Evolutionary conservation across 2,888 invertebrate genomes (phyloP), one percentile per base, ranked within the genome.

Genomic region (Odontomyia ornata): DNA sequence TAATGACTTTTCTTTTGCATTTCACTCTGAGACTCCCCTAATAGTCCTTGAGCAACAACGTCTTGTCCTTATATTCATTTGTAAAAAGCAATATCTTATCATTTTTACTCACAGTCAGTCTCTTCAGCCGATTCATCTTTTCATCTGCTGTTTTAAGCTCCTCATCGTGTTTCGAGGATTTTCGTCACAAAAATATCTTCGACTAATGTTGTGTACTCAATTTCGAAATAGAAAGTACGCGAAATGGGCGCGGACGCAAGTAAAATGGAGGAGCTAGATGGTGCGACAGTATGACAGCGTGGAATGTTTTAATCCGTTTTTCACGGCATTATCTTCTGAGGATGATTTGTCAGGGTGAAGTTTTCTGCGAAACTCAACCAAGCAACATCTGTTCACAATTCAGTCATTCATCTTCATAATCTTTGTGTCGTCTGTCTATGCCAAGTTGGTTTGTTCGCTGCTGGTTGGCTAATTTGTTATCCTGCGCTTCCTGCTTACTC

Each of bases 371-470:
- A 27, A 28, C 65, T 15, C 64, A 65, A 36, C 65, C 27, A 65
- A 65, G 65, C 30, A 65, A 36, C 65, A 65, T 65, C 65, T 65
- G 65, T 36, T 65, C 28, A 30, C 65, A 28, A 36, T 65, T 30
- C 65, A 65, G 21, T 21, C 30, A 65, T 65, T 65, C 65, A 65
- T 65, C 65, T n/a, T 65, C 65, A 65, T 65, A 65, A 65, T 65
- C 65, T 65, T 27, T 18, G 28, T 62, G 62, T 25, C 28, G n/a
- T 65, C 36, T 52, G 52, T 52, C 52, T 52, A 36, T 36, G 36
- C 36, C 36, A 36, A 36, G 36, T 52, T 52, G 52, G 15, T 52
- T 18, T 52, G 52, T 52, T 52, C 18, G 52, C 52, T 36, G 36
- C 36, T 36, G 36, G 36, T 9, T 36, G 36, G 36, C n/a, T n/a